Conservation (phyloP, 2,888 invertebrate genomes). For the Calephelis perditalis region DNA sequence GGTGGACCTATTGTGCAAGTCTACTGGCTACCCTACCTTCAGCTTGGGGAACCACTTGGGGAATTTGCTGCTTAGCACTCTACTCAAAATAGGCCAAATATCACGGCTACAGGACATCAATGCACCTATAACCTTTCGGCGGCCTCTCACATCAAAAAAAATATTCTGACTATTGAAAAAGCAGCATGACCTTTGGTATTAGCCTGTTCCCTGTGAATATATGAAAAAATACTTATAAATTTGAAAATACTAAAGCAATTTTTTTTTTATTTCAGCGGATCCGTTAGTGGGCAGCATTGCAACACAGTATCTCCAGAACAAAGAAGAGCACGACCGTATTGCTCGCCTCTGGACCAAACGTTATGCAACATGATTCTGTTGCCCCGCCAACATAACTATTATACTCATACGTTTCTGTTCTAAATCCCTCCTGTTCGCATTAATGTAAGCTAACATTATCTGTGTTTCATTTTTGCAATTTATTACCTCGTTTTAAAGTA, state of each 20-base stretch:
- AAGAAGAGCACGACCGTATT: slow-evolving; percentile 98
- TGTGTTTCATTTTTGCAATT: slow-evolving; percentile 38
- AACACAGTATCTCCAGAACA: slow-evolving; percentile 97
- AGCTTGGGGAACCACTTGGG: too few species aligned
- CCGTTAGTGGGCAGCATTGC: slow-evolving; percentile 98
- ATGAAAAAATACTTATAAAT: too few species aligned
- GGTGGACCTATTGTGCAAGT: too few species aligned
- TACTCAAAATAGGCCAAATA: too few species aligned
- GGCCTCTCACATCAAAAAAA: too few species aligned
- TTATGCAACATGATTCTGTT: slow-evolving; percentile 91
- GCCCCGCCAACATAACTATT: slow-evolving; percentile 41
- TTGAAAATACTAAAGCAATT: slow-evolving; percentile 14
- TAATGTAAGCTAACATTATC: slow-evolving; percentile 27
- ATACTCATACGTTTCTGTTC: slow-evolving; percentile 66
- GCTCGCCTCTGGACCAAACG: slow-evolving; percentile 99
- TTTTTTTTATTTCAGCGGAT: slow-evolving; percentile 84
- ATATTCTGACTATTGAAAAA: too few species aligned
- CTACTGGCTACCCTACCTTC: too few species aligned
- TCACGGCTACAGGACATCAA: too few species aligned
- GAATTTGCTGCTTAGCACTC: too few species aligned
- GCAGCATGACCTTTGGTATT: too few species aligned
- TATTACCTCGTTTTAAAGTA: slow-evolving; percentile 26
- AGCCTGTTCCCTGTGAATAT: too few species aligned
- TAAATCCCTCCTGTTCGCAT: slow-evolving; percentile 55
- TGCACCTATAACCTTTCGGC: too few species aligned